Conservation (phyloP, 2,888 invertebrate genomes). For the Andrena bucephala region DNA sequence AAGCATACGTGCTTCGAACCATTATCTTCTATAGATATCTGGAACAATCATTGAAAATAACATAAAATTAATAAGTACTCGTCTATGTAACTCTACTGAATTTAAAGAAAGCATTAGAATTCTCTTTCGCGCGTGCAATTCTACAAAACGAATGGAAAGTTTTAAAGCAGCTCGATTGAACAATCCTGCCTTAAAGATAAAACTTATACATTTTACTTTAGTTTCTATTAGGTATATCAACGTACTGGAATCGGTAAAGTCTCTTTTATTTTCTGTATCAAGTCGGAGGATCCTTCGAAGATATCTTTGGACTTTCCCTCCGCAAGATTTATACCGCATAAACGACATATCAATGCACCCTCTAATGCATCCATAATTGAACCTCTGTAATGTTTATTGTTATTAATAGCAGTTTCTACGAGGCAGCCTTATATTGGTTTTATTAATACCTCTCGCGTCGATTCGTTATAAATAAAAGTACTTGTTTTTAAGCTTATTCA, state of each 20-base stretch:
- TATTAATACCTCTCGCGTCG: background rate
- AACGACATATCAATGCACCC: constrained; percentile 60
- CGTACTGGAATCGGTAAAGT: constrained; percentile 66
- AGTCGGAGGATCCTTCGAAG: constrained; percentile 57
- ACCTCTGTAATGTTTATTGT: constrained; percentile 49
- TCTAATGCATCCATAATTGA: constrained; percentile 51
- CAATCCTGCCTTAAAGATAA: background rate
- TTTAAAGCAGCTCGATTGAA: constrained; percentile 3
- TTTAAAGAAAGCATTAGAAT: no score
- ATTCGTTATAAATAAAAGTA: background rate
- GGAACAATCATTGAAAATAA: constrained; percentile 47
- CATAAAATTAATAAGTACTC: background rate
- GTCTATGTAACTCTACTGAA: background rate
- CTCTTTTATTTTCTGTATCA: constrained; percentile 66
- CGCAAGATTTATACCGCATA: constrained; percentile 61
- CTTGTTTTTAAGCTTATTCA: background rate
- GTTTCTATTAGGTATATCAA: constrained; percentile 25
- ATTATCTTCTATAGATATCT: constrained; percentile 67
- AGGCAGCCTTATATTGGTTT: background rate
- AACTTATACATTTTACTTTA: background rate
- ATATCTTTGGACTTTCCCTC: constrained; percentile 56
- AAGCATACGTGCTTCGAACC: constrained; percentile 64
- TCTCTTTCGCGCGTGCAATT: no score
- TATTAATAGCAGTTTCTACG: background rate
- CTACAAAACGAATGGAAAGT: no score